Evolutionary conservation across 1,140 invertebrate genomes (phyloP).

Genomic region (Alviniconcha marisindica): DNA sequence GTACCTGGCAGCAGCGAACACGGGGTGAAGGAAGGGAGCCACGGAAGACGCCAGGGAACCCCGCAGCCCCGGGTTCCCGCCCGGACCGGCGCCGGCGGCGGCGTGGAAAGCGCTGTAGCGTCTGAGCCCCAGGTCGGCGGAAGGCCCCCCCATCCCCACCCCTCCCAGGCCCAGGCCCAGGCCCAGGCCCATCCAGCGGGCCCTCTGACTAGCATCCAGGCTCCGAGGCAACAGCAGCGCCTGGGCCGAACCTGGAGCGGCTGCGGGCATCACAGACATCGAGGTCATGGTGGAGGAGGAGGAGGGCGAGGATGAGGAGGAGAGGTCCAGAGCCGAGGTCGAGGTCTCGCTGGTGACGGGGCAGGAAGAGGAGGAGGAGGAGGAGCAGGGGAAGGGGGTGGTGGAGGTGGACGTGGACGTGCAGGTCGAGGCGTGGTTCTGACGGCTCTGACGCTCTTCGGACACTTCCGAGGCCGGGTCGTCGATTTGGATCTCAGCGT

Average conservation of each 20-base stretch:
- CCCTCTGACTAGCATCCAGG: not conserved
- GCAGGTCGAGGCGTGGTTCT: not conserved
- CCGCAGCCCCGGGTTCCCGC: not conserved
- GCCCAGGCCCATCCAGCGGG: constrained; percentile 19
- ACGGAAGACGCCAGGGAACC: not conserved
- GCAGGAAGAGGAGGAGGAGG: not conserved
- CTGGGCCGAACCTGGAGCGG: not conserved
- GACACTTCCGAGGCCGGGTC: not conserved
- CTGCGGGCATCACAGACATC: not conserved
- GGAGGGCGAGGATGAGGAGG: constrained; percentile 18
- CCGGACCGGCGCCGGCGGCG: not conserved
- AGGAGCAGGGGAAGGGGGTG: not conserved
- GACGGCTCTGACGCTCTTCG: not conserved
- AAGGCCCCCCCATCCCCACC: not conserved
- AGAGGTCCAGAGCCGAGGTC: constrained; percentile 22
- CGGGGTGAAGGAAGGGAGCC: constrained; percentile 28
- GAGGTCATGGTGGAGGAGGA: not conserved
- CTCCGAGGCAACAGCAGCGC: not conserved
- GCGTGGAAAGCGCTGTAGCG: constrained; percentile 36
- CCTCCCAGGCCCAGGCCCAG: not conserved
- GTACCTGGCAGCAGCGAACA: constrained; percentile 11
- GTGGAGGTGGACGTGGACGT: not conserved
- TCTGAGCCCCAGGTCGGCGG: not conserved
- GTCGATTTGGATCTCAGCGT: not conserved
- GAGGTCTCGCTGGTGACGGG: not conserved